phyloP scores from a whole-genome alignment of 92 coral and sea anemone genomes.

The Epizoanthus illoricatus region DNA sequence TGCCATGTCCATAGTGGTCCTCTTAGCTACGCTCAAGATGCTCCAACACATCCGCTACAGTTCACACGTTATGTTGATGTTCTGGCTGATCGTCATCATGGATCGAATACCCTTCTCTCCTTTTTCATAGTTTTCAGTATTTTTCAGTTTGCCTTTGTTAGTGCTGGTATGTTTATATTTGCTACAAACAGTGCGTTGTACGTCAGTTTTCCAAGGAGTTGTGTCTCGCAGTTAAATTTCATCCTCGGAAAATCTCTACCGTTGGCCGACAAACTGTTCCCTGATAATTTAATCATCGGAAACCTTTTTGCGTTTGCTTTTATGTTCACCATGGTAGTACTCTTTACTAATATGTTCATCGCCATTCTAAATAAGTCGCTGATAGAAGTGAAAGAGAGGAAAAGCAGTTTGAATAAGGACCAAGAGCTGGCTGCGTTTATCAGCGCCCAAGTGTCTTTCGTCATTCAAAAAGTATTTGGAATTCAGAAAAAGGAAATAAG shows the following conservation, averaged over 20 bases:
- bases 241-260: slow-evolving; percentile 57
- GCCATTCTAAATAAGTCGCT: slow-evolving; percentile 53
- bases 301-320: slow-evolving; percentile 27
- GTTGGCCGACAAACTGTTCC: slow-evolving; percentile 34
- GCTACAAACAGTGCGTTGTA: slow-evolving; percentile 33
- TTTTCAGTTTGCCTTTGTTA: slow-evolving; percentile 43
- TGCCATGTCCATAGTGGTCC: slow-evolving; percentile 41
- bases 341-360: slow-evolving; percentile 48
- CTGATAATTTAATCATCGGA: slow-evolving; percentile 29
- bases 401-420: slow-evolving; percentile 32
- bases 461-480: slow-evolving; percentile 10
- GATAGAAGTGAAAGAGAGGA: slow-evolving; percentile 30
- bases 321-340: slow-evolving; percentile 32
- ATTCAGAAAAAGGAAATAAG: slow-evolving; percentile 7
- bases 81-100: slow-evolving; percentile 45
- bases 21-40: slow-evolving; percentile 49
- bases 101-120: slow-evolving; percentile 31
- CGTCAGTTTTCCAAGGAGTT: slow-evolving; percentile 32
- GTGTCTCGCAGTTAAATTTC: slow-evolving; percentile 47
- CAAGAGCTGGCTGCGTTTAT: slow-evolving; percentile 56
- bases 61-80: slow-evolving; percentile 44
- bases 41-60: slow-evolving; percentile 50
- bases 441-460: slow-evolving; percentile 14
- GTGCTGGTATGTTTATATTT: slow-evolving; percentile 46
- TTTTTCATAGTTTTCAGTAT: slow-evolving; percentile 12